Percentiles rank a stretch among this genome's conserved stretches.
Evolutionary conservation across 1,140 invertebrate species (phyloP).

Genomic region (Drosophila kohkoa): DNA sequence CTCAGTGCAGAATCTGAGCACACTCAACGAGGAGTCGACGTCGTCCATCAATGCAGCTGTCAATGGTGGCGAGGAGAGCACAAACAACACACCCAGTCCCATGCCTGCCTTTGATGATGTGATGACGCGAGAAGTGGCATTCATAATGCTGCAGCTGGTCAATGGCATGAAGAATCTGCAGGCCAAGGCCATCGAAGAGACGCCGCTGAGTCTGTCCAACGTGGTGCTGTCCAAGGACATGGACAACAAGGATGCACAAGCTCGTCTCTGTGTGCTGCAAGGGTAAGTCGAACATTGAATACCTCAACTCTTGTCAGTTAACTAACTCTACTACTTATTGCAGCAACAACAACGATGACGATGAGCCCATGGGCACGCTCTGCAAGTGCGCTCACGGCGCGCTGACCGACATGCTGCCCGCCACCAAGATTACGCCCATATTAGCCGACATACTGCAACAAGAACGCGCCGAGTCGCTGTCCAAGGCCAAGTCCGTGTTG

Average conservation of each 20-base stretch:
- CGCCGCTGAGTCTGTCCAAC: constrained; percentile 88
- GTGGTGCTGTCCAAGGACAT: constrained; percentile 85
- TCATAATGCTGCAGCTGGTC: constrained; percentile 92
- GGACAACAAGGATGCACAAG: constrained; percentile 86
- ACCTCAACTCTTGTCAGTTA: too few species aligned
- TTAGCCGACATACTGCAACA: constrained; percentile 89
- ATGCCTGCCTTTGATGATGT: constrained; percentile 84
- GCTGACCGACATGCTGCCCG: constrained; percentile 88
- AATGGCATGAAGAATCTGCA: constrained; percentile 93
- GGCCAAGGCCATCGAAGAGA: constrained; percentile 92
- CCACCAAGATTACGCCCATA: constrained; percentile 88
- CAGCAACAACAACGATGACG: constrained; percentile 85
- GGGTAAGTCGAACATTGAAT: constrained; percentile 85
- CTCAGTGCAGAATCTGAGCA: constrained; percentile 80
- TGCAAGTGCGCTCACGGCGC: constrained; percentile 92
- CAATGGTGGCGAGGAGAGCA: constrained; percentile 55
- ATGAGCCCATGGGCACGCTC: constrained; percentile 89
- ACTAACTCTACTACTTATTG: neutral
- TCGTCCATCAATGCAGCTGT: constrained; percentile 25
- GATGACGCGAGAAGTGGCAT: constrained; percentile 86
- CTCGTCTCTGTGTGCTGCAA: constrained; percentile 90
- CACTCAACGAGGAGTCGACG: constrained; percentile 72
- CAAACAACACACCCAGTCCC: constrained; percentile 31
- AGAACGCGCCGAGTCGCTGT: constrained; percentile 90
- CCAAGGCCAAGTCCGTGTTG: constrained; percentile 89